These are phyloP conservation scores for Perodicticus potto DNA, from an alignment of 2,797 vertebrate genomes.

Conservation along the genomic window DNA sequence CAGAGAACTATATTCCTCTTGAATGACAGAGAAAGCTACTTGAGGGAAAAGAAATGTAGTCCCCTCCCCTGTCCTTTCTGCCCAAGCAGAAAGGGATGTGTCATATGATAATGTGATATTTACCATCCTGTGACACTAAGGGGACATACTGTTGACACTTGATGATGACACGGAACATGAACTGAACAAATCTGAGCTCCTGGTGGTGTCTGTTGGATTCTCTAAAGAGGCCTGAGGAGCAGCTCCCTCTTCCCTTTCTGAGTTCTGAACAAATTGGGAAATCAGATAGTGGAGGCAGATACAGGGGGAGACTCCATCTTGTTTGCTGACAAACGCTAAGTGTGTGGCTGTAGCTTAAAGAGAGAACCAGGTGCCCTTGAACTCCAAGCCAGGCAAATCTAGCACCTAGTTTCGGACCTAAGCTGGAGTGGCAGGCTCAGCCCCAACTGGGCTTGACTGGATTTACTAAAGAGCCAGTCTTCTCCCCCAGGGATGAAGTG, in stretches of 20 bases:
- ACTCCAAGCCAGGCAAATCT: neutral
- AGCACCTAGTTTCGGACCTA: neutral
- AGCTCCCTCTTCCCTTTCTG: neutral
- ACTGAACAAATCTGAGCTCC: neutral
- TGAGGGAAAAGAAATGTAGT: neutral
- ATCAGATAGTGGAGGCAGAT: neutral
- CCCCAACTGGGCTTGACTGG: neutral
- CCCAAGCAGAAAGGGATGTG: neutral
- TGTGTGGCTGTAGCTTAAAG: neutral
- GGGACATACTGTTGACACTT: neutral
- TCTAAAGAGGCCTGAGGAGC: neutral
- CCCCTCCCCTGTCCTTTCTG: neutral
- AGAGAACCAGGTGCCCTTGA: neutral
- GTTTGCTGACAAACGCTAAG: neutral
- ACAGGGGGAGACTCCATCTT: neutral
- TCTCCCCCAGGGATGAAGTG: neutral
- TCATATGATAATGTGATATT: neutral
- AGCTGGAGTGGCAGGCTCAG: neutral
- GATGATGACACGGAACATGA: neutral
- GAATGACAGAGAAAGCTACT: neutral
- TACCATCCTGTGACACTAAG: neutral
- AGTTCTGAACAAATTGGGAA: slow-evolving; percentile 11
- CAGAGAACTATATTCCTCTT: neutral
- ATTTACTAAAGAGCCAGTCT: neutral
- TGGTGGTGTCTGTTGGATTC: neutral